phyloP scores from a whole-genome alignment of 2,797 vertebrate species.

The Neomorphus geoffroyi region DNA sequence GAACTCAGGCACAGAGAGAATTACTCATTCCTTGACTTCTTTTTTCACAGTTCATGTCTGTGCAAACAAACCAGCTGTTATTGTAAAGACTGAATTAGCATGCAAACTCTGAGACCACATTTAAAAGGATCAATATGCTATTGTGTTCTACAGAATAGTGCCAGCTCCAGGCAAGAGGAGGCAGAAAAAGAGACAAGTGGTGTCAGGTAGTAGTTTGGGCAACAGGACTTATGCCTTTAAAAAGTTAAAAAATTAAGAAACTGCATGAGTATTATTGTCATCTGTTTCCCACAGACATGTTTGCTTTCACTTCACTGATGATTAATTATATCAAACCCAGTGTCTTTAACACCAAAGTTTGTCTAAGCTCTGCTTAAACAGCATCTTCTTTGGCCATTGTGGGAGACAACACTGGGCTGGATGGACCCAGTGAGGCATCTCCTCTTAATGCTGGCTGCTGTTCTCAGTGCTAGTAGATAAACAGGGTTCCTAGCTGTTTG shows the following conservation, averaged over 20 bases:
- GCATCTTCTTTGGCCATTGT: not conserved
- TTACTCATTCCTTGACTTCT: not conserved
- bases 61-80: not conserved
- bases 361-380: not conserved
- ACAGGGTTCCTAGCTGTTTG: accelerated
- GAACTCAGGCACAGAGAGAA: not conserved
- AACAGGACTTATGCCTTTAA: not conserved
- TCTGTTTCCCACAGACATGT: not conserved
- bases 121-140: not conserved
- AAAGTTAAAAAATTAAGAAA: not conserved
- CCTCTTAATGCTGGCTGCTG: not conserved
- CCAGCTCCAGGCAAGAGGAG: not conserved
- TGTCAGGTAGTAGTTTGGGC: not conserved
- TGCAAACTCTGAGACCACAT: not conserved
- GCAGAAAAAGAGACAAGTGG: not conserved
- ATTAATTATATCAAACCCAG: not conserved
- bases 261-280: not conserved
- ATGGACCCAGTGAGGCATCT: not conserved
- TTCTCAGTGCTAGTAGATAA: not conserved
- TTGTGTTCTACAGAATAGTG: not conserved
- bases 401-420: not conserved
- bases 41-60: not conserved
- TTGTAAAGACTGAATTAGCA: not conserved
- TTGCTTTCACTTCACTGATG: not conserved
- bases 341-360: not conserved